Percentiles rank a stretch among this genome's conserved stretches.
Conservation (phyloP, 1,140 invertebrate genomes). For the Caenorhabditis brenneri region DNA sequence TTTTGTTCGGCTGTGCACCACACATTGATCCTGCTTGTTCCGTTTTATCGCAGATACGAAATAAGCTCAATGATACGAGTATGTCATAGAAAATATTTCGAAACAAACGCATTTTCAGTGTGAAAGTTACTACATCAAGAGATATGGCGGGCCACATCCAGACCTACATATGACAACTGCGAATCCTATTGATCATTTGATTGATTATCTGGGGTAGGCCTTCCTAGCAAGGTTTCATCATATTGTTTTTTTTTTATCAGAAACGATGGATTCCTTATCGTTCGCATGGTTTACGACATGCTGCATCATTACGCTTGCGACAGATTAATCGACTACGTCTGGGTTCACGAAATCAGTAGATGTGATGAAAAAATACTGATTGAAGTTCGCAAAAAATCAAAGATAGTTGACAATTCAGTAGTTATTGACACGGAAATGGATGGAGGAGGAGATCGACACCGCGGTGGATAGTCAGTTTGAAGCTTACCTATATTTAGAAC, state of each 20-base stretch:
- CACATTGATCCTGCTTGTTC: background rate
- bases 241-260: too few relatives aligned
- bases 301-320: background rate
- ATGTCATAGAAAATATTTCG: background rate
- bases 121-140: background rate
- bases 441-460: background rate
- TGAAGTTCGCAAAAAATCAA: too few relatives aligned
- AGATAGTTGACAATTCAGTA: too few relatives aligned
- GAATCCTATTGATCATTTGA: background rate
- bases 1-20: background rate
- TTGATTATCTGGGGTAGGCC: background rate
- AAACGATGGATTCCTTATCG: background rate
- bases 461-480: background rate
- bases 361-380: background rate
- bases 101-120: background rate
- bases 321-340: background rate
- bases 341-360: background rate
- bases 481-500: too few relatives aligned
- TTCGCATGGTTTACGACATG: background rate
- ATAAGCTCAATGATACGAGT: background rate
- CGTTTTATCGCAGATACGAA: background rate
- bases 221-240: background rate
- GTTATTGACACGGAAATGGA: background rate
- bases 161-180: background rate
- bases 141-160: background rate